phyloP scores from a whole-genome alignment of 2,888 invertebrate genomes.

The Nebria brevicollis region DNA sequence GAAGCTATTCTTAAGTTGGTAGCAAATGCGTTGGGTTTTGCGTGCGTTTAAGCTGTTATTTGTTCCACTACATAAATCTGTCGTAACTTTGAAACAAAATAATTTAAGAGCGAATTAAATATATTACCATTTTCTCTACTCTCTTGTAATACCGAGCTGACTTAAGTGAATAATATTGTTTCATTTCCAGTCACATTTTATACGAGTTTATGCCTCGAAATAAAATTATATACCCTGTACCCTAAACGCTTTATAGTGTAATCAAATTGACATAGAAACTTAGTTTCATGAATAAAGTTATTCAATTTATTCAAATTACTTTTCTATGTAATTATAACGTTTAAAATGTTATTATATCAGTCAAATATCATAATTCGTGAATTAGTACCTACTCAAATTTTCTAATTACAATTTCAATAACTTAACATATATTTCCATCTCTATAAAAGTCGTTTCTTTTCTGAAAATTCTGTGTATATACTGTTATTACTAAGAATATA shows the following conservation, averaged over 20 bases:
- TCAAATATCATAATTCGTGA: too few species aligned
- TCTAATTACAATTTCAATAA: too few species aligned
- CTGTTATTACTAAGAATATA: too few species aligned
- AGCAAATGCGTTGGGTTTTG: slow-evolving; percentile 8
- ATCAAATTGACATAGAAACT: background rate
- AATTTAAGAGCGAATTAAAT: slow-evolving; percentile 41
- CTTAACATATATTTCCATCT: background rate
- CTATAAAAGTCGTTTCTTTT: too few species aligned
- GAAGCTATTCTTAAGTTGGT: background rate
- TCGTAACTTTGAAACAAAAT: slow-evolving; percentile 45
- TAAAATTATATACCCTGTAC: background rate
- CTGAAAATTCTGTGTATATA: too few species aligned
- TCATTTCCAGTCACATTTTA: background rate
- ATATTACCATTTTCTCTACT: slow-evolving; percentile 19
- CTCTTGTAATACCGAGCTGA: background rate
- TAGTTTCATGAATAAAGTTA: background rate
- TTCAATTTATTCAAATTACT: background rate
- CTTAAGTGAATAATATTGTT: slow-evolving; percentile 1
- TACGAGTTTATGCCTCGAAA: background rate
- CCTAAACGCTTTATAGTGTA: background rate
- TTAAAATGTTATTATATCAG: background rate
- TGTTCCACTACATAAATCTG: slow-evolving; percentile 44
- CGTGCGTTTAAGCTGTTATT: slow-evolving; percentile 37
- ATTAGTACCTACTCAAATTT: too few species aligned
- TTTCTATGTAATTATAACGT: background rate